Conservation (phyloP, 2,888 invertebrate species). For the Atrina japonica region DNA sequence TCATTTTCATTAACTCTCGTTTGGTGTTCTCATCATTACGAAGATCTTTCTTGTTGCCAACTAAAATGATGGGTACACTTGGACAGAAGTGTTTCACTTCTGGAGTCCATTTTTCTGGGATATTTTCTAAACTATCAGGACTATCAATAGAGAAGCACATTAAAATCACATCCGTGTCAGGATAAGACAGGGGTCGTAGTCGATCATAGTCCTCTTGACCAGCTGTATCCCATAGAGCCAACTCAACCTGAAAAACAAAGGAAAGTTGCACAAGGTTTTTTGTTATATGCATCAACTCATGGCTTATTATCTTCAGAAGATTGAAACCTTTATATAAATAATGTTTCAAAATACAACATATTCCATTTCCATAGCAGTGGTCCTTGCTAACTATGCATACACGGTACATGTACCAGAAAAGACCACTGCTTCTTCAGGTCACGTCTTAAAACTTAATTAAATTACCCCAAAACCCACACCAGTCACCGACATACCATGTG, state of each 20-base stretch:
- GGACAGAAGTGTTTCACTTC: slow-evolving; percentile 97
- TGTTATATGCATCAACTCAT: no score
- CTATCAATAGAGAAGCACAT: slow-evolving; percentile 99
- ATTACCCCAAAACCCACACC: no score
- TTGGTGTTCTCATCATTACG: slow-evolving; percentile 81
- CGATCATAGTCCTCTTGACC: slow-evolving; percentile 99
- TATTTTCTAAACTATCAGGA: slow-evolving; percentile 99
- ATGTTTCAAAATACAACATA: no score
- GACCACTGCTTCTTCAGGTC: no score
- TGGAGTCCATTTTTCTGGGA: slow-evolving; percentile 99
- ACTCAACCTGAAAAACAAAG: slow-evolving; percentile 79
- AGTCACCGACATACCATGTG: no score
- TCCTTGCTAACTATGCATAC: no score
- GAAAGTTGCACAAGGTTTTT: no score
- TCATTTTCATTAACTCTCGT: slow-evolving; percentile 93
- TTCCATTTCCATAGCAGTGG: no score
- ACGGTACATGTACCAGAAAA: no score
- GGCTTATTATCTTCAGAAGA: no score
- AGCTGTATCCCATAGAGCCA: slow-evolving; percentile 94
- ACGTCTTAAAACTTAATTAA: no score
- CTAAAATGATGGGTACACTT: slow-evolving; percentile 98
- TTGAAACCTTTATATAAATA: no score
- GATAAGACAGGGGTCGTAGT: slow-evolving; percentile 96
- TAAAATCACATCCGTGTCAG: slow-evolving; percentile 99
- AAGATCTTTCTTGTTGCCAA: slow-evolving; percentile 93